These are phyloP conservation scores for Parnassius glacialis DNA, from an alignment of 2,888 invertebrate genomes.

Conservation along the genomic window DNA sequence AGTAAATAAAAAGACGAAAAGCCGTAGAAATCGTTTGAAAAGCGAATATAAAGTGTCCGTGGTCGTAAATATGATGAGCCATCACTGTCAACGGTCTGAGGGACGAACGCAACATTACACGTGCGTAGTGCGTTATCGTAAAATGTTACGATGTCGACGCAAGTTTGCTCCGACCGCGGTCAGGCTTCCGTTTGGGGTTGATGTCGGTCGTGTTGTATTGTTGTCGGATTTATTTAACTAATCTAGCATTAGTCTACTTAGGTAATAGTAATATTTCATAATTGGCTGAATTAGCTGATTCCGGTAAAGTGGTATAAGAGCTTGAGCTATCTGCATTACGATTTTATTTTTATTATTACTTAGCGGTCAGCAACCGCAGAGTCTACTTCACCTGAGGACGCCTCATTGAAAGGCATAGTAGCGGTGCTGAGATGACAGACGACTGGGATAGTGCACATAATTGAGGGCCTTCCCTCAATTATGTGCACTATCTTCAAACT, in stretches of 20 bases:
- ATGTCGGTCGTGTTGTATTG: conserved; percentile 10
- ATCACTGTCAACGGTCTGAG: conserved; percentile 47
- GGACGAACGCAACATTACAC: conserved; percentile 52
- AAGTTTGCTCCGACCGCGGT: conserved; percentile 46
- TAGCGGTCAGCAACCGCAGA: too few species aligned
- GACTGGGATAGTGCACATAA: too few species aligned
- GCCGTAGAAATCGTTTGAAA: conserved; percentile 17
- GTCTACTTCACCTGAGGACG: too few species aligned
- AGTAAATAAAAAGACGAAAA: neutral
- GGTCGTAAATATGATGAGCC: conserved; percentile 64
- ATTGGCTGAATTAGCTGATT: too few species aligned
- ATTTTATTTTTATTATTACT: too few species aligned
- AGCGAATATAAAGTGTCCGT: conserved; percentile 32
- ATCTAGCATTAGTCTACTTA: conserved; percentile 1
- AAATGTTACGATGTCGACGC: conserved; percentile 72
- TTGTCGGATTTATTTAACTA: neutral
- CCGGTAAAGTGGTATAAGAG: too few species aligned
- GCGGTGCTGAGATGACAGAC: too few species aligned
- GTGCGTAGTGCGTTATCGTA: conserved; percentile 68
- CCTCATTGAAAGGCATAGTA: too few species aligned
- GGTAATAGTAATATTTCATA: neutral
- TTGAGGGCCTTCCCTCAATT: too few species aligned
- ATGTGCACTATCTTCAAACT: too few species aligned
- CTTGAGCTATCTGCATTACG: too few species aligned
- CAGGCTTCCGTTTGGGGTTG: conserved; percentile 45